phyloP scores from a whole-genome alignment of 2,113 vertebrate genomes.

The Catharus bicknelli region DNA sequence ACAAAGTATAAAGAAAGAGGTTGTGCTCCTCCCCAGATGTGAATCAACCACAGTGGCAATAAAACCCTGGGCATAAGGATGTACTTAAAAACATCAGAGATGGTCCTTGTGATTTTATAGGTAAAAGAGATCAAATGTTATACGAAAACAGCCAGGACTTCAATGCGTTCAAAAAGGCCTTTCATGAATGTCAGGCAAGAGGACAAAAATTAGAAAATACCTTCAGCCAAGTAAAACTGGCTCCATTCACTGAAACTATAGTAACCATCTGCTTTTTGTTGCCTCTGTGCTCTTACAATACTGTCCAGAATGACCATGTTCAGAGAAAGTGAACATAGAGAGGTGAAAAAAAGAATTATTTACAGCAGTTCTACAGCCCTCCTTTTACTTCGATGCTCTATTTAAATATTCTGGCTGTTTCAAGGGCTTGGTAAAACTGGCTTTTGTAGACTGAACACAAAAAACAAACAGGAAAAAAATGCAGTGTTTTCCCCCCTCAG shows the following conservation, averaged over 20 bases:
- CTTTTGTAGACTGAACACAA: constrained; percentile 27
- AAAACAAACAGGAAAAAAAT: constrained; percentile 6
- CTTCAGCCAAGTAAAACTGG: constrained; percentile 16
- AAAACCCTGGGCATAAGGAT: constrained; percentile 31
- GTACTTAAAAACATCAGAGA: constrained; percentile 50
- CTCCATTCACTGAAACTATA: constrained; percentile 16
- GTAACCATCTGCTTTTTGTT: constrained; percentile 52
- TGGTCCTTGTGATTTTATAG: constrained; percentile 1
- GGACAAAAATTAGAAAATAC: constrained; percentile 43
- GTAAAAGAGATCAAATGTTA: constrained; percentile 9
- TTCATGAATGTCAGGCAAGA: not conserved
- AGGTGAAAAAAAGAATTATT: not conserved
- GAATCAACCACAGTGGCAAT: not conserved
- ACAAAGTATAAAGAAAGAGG: not conserved
- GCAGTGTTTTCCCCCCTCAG: not conserved
- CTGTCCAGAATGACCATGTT: not conserved
- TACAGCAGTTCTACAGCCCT: not conserved
- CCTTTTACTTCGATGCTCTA: not conserved
- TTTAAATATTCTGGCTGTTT: constrained; percentile 23
- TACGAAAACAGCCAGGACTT: not conserved
- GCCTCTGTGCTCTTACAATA: not conserved
- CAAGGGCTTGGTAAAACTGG: not conserved
- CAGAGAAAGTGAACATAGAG: not conserved
- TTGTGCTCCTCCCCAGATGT: not conserved
- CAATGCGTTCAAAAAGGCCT: not conserved